phyloP scores from a whole-genome alignment of 2,113 vertebrate genomes.

The Zapus hudsonius region DNA sequence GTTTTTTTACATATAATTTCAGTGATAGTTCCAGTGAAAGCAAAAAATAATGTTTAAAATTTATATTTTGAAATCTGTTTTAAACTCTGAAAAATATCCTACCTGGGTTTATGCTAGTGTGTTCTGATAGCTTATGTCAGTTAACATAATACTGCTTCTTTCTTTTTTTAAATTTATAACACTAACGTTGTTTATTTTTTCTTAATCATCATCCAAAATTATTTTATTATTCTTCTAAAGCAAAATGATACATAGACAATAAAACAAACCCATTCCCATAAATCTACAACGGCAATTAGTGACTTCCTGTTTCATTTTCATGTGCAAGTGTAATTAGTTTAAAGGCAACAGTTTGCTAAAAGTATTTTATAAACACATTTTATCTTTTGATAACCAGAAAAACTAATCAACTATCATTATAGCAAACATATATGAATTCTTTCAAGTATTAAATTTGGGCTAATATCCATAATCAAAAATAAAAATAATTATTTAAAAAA shows the following conservation, averaged over 20 bases:
- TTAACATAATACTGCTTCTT: conserved; percentile 7
- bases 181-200: too few species aligned
- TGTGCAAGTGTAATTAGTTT: conserved; percentile 61
- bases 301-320: conserved; percentile 51
- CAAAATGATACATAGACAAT: conserved; percentile 74
- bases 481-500: conserved; percentile 77
- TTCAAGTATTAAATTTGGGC: conserved; percentile 70
- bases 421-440: conserved; percentile 67
- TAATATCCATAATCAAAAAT: conserved; percentile 73
- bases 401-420: conserved; percentile 60
- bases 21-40: neutral
- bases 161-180: too few species aligned
- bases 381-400: conserved; percentile 67
- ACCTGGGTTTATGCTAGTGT: neutral
- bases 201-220: conserved; percentile 72
- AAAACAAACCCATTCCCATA: conserved; percentile 13
- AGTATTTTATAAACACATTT: conserved; percentile 64
- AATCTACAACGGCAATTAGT: conserved; percentile 1
- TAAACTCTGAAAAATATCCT: neutral
- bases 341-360: conserved; percentile 74
- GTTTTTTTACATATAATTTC: too few species aligned
- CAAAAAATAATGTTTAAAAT: neutral
- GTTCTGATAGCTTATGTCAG: neutral
- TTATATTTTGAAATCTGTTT: conserved; percentile 41
- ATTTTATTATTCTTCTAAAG: conserved; percentile 77